Percentiles rank a stretch among this genome's conserved stretches.
Conservation (phyloP, 2,797 vertebrate species). For the Paguma larvata region DNA sequence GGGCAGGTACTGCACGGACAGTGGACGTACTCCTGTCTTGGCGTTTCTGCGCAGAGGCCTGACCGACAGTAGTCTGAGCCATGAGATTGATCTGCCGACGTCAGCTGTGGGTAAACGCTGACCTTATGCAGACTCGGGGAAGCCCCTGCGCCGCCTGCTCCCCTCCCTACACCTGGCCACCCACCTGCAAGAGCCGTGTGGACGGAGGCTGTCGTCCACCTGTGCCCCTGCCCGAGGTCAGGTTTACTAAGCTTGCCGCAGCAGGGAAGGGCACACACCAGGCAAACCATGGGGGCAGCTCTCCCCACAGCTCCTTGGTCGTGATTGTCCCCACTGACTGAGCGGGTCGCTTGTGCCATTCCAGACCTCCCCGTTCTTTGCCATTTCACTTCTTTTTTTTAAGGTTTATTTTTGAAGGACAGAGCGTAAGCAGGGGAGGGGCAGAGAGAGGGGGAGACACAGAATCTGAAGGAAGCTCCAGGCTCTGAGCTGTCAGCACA, state of each 20-base stretch:
- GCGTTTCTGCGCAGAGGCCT: neutral
- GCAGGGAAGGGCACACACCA: neutral
- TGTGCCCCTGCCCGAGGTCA: neutral
- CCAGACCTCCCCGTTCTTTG: neutral
- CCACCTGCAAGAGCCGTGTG: neutral
- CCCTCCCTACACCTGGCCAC: fast-evolving
- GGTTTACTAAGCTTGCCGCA: neutral
- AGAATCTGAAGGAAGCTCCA: no score
- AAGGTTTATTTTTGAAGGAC: no score
- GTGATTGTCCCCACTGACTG: neutral
- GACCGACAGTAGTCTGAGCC: fast-evolving
- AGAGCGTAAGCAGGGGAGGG: no score
- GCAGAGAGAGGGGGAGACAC: no score
- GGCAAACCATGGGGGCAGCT: neutral
- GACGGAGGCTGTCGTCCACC: fast-evolving
- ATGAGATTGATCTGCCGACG: fast-evolving
- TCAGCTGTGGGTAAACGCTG: neutral
- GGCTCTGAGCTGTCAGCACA: no score
- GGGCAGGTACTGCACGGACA: fast-evolving
- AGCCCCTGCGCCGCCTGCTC: neutral
- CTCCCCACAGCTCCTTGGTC: neutral
- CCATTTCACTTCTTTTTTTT: neutral
- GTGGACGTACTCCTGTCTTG: fast-evolving
- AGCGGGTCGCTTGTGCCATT: neutral
- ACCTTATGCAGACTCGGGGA: no score